Conservation (phyloP, 2,797 vertebrate genomes). For the Rhynchonycteris naso region DNA sequence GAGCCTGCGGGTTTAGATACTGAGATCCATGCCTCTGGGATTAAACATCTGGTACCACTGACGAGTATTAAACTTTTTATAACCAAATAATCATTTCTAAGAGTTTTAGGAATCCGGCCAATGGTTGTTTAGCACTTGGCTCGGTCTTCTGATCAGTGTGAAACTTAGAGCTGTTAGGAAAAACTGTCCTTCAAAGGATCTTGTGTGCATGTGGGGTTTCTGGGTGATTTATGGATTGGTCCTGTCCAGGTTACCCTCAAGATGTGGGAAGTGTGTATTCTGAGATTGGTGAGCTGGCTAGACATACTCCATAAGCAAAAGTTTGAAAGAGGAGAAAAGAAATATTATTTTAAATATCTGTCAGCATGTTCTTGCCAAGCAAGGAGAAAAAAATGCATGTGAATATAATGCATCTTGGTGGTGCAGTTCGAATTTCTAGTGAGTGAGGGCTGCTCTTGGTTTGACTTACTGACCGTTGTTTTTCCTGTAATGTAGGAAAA, state of each 20-base stretch:
- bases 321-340: background rate
- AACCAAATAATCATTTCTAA: background rate
- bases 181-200: background rate
- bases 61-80: background rate
- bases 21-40: background rate
- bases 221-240: background rate
- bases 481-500: conserved; percentile 86
- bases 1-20: background rate
- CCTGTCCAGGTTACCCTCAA: background rate
- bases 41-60: background rate
- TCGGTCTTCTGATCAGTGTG: background rate
- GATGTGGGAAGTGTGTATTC: background rate
- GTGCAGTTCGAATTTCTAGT: conserved; percentile 25
- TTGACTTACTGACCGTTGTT: background rate
- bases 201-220: background rate
- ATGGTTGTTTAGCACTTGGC: background rate
- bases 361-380: conserved; percentile 29
- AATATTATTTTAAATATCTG: background rate
- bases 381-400: background rate
- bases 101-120: background rate
- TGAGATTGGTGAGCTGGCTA: background rate
- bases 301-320: background rate
- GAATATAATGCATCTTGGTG: background rate
- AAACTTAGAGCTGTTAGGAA: background rate
- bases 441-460: background rate